Percentiles rank a stretch among this genome's conserved stretches.
These are phyloP conservation scores for Percopsis omiscomaycus DNA, from an alignment of 2,797 vertebrate species.

Conservation along the genomic window DNA sequence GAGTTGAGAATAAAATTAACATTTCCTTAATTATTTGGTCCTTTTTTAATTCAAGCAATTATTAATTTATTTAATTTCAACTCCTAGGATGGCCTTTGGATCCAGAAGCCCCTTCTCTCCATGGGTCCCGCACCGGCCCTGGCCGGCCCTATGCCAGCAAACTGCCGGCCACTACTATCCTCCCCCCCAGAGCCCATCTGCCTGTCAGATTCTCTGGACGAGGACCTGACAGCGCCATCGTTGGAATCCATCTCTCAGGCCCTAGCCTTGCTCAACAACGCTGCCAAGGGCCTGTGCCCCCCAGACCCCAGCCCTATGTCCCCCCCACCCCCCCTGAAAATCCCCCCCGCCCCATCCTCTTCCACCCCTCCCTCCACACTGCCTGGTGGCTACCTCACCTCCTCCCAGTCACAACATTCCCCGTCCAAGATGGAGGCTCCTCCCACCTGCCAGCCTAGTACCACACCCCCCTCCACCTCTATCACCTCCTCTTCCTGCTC, in stretches of 20 bases:
- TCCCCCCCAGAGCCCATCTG: constrained; percentile 85
- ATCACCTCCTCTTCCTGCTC: constrained; percentile 62
- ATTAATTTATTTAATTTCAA: too few species aligned
- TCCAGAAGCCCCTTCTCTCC: constrained; percentile 55
- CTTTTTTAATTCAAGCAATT: too few species aligned
- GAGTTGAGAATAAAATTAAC: too few species aligned
- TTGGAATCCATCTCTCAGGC: constrained; percentile 93
- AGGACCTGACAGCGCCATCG: constrained; percentile 84
- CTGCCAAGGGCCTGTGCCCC: constrained; percentile 82
- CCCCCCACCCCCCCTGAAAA: constrained; percentile 82
- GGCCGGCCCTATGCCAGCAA: constrained; percentile 31
- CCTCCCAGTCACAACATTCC: constrained; percentile 54
- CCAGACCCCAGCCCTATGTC: constrained; percentile 70
- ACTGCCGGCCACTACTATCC: constrained; percentile 11
- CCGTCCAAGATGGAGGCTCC: constrained; percentile 63
- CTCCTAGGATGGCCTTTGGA: constrained; percentile 73
- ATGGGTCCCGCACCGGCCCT: constrained; percentile 50
- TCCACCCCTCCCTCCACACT: constrained; percentile 79
- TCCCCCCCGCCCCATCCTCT: constrained; percentile 76
- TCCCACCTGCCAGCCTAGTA: constrained; percentile 57
- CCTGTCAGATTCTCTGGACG: constrained; percentile 87
- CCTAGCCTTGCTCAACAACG: constrained; percentile 89
- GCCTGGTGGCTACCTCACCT: constrained; percentile 83
- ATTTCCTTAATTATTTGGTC: too few species aligned
- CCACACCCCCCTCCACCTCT: constrained; percentile 60